Conservation (phyloP, 2,888 invertebrate species). For the Ophraella communa region DNA sequence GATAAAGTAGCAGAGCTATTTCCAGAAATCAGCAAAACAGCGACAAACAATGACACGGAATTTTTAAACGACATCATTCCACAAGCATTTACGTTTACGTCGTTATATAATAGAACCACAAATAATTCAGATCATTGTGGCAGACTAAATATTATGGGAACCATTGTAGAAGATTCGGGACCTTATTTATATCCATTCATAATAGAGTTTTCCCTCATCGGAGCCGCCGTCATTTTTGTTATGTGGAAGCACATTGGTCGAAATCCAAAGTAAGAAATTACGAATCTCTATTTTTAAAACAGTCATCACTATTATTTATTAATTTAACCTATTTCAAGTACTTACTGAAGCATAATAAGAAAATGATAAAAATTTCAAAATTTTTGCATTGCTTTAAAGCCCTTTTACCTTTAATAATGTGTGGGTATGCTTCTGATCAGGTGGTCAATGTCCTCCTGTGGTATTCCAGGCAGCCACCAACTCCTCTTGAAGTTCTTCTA, state of each 20-base stretch:
- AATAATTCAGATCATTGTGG: slow-evolving; percentile 72
- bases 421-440: too few species aligned
- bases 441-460: too few species aligned
- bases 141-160: slow-evolving; percentile 89
- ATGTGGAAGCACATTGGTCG: slow-evolving; percentile 96
- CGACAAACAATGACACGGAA: slow-evolving; percentile 48
- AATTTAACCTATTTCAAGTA: too few species aligned
- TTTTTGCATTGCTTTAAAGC: too few species aligned
- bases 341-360: too few species aligned
- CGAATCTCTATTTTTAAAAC: background rate
- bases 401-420: too few species aligned
- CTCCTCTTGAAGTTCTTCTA: too few species aligned
- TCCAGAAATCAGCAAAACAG: slow-evolving; percentile 39
- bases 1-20: slow-evolving; percentile 44
- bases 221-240: slow-evolving; percentile 92
- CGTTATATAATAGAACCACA: slow-evolving; percentile 48
- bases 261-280: slow-evolving; percentile 73
- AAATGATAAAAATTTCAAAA: too few species aligned
- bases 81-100: slow-evolving; percentile 48
- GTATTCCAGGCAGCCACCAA: too few species aligned
- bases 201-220: slow-evolving; percentile 93
- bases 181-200: slow-evolving; percentile 96
- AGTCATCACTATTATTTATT: background rate
- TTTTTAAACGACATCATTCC: slow-evolving; percentile 53
- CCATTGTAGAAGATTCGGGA: slow-evolving; percentile 89